Percentiles rank a stretch among this genome's conserved stretches.
phyloP scores from a whole-genome alignment of 2,797 vertebrate species.

The Chelmon rostratus region DNA sequence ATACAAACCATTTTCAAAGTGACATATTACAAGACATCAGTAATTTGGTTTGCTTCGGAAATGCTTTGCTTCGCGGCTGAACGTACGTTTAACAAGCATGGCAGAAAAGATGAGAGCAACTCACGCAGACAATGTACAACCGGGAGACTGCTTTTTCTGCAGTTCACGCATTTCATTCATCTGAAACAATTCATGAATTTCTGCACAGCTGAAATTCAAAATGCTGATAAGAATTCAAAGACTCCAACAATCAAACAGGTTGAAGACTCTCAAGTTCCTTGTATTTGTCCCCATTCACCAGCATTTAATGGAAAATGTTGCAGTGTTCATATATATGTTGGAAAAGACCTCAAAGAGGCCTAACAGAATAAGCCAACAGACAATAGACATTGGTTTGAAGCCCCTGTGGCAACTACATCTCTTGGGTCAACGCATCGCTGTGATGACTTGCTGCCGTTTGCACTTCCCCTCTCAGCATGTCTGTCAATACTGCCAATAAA shows the following conservation, averaged over 20 bases:
- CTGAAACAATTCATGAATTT: constrained; percentile 7
- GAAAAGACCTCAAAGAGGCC: constrained; percentile 6
- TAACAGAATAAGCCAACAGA: constrained; percentile 13
- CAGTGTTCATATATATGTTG: background rate
- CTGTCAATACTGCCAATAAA: constrained; percentile 84
- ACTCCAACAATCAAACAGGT: background rate
- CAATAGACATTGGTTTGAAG: constrained; percentile 41
- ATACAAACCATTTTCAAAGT: constrained; percentile 38
- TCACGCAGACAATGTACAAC: background rate
- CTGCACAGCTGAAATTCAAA: background rate
- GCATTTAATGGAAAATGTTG: background rate
- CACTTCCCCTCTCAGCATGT: constrained; percentile 78
- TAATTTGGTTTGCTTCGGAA: constrained; percentile 42
- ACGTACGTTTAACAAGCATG: background rate
- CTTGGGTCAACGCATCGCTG: constrained; percentile 66
- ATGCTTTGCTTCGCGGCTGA: background rate
- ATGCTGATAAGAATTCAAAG: background rate
- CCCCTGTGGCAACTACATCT: constrained; percentile 59
- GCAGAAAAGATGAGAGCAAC: constrained; percentile 20
- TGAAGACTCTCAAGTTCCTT: background rate
- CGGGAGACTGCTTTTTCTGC: constrained; percentile 17
- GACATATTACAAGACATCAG: constrained; percentile 54
- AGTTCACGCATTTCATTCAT: background rate
- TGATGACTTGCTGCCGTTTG: constrained; percentile 75
- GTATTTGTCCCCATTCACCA: background rate